A percentile compares a stretch with the other conserved stretches of the same genome.
These are phyloP conservation scores for Furcula furcula DNA, from an alignment of 2,888 invertebrate species.

Conservation along the genomic window DNA sequence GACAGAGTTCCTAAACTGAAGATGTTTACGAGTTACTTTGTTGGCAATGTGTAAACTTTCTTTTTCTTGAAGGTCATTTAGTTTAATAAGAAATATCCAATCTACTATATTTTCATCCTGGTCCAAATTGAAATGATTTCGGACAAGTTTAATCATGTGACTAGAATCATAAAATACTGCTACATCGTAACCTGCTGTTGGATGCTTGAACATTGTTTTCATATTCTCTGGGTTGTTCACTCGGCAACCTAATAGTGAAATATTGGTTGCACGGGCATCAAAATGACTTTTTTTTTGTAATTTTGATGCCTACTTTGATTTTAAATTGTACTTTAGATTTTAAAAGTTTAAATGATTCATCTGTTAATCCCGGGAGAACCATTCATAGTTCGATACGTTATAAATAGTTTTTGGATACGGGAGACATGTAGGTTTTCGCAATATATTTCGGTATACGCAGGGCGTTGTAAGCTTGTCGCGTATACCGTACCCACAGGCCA, in stretches of 20 bases:
- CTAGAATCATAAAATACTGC: constrained; percentile 17
- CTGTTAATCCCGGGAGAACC: neutral
- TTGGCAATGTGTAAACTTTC: constrained; percentile 17
- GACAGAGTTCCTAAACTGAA: constrained; percentile 19
- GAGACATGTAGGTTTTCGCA: neutral
- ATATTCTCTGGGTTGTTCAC: constrained; percentile 7
- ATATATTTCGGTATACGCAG: neutral
- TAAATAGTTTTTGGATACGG: constrained; percentile 1
- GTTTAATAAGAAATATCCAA: constrained; percentile 11
- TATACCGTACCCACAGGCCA: neutral
- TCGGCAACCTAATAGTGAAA: neutral
- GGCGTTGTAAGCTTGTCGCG: too few species aligned
- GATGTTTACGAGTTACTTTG: constrained; percentile 15
- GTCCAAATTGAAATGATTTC: constrained; percentile 16
- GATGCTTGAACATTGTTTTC: constrained; percentile 1
- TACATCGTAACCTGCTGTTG: constrained; percentile 10
- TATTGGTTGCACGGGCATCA: constrained; percentile 11
- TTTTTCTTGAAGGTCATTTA: constrained; percentile 15
- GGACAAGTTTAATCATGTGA: constrained; percentile 21
- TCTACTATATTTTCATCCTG: constrained; percentile 3
- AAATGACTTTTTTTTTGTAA: constrained; percentile 2
- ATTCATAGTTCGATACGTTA: neutral
- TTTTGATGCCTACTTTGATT: neutral
- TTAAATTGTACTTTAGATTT: neutral
- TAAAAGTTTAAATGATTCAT: neutral